Evolutionary conservation across 2,797 vertebrate species (phyloP).

Genomic region (Phrynocephalus guinanensis): DNA sequence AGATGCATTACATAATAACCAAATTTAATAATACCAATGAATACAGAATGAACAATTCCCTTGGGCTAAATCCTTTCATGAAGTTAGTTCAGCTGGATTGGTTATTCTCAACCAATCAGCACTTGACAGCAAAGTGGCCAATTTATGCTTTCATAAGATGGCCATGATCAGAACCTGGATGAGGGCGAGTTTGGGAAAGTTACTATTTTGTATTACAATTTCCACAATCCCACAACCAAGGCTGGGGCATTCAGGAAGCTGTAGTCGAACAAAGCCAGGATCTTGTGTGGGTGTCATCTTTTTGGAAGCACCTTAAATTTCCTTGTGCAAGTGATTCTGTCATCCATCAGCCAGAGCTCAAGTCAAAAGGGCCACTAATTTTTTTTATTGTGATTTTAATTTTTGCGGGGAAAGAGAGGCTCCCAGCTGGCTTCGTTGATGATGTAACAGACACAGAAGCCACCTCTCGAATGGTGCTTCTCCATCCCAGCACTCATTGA

Average conservation of each 20-base stretch:
- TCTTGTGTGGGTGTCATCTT: too few species aligned
- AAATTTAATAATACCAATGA: not conserved
- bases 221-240: not conserved
- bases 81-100: constrained; percentile 11
- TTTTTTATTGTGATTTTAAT: too few species aligned
- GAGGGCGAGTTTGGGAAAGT: not conserved
- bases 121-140: not conserved
- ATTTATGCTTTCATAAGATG: not conserved
- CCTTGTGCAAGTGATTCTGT: too few species aligned
- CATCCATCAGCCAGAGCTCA: too few species aligned
- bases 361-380: too few species aligned
- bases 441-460: too few species aligned
- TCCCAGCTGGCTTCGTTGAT: too few species aligned
- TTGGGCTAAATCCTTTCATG: constrained; percentile 5
- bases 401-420: too few species aligned
- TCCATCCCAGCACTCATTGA: too few species aligned
- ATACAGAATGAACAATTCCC: constrained; percentile 5
- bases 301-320: too few species aligned
- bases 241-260: not conserved
- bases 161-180: not conserved
- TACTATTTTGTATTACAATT: not conserved
- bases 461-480: too few species aligned
- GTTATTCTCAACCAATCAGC: not conserved
- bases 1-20: not conserved
- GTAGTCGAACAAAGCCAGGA: too few species aligned